phyloP scores from a whole-genome alignment of 2,888 invertebrate genomes.

The Temnothorax unifasciatus region DNA sequence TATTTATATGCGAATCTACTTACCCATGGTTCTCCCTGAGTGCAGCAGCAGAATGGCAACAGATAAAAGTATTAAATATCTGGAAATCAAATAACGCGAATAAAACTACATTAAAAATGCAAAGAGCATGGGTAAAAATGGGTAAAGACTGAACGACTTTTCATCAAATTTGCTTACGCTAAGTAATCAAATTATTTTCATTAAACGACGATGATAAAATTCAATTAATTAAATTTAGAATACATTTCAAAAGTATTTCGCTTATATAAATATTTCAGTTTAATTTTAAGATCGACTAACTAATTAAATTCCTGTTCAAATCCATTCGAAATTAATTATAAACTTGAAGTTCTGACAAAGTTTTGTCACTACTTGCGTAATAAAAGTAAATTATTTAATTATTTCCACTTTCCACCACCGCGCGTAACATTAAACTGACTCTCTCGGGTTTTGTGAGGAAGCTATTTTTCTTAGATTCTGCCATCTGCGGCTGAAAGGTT shows the following conservation, averaged over 20 bases:
- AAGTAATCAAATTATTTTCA: neutral
- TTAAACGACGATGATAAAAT: neutral
- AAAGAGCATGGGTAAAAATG: neutral
- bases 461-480: conserved; percentile 32
- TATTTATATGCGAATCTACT: conserved; percentile 80
- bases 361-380: neutral
- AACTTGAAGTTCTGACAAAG: neutral
- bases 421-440: neutral
- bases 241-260: neutral
- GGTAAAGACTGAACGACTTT: neutral
- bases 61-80: conserved; percentile 76
- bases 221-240: neutral
- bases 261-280: conserved; percentile 14
- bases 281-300: neutral
- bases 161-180: neutral
- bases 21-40: conserved; percentile 90
- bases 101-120: conserved; percentile 52
- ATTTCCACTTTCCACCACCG: no score
- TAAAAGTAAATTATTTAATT: conserved; percentile 11
- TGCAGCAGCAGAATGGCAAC: conserved; percentile 70
- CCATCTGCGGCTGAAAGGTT: conserved; percentile 11
- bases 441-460: neutral
- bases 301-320: neutral
- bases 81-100: conserved; percentile 71
- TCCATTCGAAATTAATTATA: neutral